Conservation (phyloP, 30 jellyfish, hydroid and myxozoan species). For the Aurelia sp. region DNA sequence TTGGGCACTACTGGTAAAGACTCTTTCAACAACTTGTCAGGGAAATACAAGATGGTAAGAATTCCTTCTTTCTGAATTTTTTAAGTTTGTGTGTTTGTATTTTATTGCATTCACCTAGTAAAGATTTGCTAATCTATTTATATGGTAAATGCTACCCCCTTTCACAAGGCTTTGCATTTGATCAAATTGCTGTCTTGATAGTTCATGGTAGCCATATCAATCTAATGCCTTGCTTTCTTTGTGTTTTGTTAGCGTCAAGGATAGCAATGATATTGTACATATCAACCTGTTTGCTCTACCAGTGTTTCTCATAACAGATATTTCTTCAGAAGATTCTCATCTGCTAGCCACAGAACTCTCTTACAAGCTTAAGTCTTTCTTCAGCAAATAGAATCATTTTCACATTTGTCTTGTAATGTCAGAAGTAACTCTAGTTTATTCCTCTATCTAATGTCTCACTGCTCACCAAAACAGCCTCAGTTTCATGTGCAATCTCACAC, state of each 20-base stretch:
- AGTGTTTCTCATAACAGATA: too few relatives aligned
- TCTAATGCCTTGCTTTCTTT: not conserved
- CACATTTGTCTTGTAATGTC: too few relatives aligned
- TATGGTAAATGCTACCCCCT: constrained; percentile 22
- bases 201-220: constrained; percentile 29
- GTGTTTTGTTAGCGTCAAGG: not conserved
- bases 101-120: not conserved
- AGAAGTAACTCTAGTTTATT: too few relatives aligned
- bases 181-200: constrained; percentile 29
- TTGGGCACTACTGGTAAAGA: constrained; percentile 95
- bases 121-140: not conserved
- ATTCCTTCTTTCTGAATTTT: not conserved
- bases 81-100: not conserved
- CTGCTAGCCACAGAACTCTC: too few relatives aligned
- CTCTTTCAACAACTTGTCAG: constrained; percentile 84
- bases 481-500: too few relatives aligned
- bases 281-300: too few relatives aligned
- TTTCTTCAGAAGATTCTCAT: too few relatives aligned
- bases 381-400: too few relatives aligned
- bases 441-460: too few relatives aligned
- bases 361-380: too few relatives aligned
- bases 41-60: constrained; percentile 90
- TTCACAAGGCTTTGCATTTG: constrained; percentile 38
- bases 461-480: too few relatives aligned
- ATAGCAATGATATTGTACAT: not conserved